These are phyloP conservation scores for Narcine bancroftii DNA, from an alignment of 2,113 vertebrate species.

Conservation along the genomic window DNA sequence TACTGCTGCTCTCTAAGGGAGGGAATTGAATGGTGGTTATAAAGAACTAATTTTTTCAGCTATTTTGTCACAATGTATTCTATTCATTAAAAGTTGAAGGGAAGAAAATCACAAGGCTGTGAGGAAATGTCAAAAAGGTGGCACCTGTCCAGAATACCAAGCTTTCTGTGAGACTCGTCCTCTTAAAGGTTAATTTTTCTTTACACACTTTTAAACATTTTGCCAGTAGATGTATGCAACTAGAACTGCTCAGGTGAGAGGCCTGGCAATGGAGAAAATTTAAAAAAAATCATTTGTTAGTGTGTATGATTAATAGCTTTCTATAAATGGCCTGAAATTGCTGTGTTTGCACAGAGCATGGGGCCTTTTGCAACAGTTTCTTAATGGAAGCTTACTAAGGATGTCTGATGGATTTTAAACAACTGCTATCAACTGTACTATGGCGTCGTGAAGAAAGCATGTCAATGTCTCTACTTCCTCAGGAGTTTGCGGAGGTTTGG, in stretches of 20 bases:
- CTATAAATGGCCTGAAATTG: background rate
- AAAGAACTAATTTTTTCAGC: background rate
- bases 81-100: background rate
- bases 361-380: background rate
- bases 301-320: background rate
- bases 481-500: too few relatives aligned
- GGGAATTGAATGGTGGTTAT: background rate
- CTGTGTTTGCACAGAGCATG: background rate
- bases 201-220: background rate
- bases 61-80: background rate
- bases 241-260: background rate
- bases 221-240: background rate
- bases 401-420: background rate
- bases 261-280: background rate
- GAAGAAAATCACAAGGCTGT: background rate
- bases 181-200: background rate
- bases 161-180: too few relatives aligned
- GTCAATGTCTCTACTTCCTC: too few relatives aligned
- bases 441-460: too few relatives aligned
- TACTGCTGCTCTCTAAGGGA: background rate
- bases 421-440: background rate
- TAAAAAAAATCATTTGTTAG: constrained; percentile 1
- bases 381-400: background rate
- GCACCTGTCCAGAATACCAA: too few relatives aligned
- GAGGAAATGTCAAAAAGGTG: background rate